Percentiles rank a stretch among this genome's conserved stretches.
These are phyloP conservation scores for Perizoma affinitatum DNA, from an alignment of 2,888 invertebrate species.

Conservation along the genomic window DNA sequence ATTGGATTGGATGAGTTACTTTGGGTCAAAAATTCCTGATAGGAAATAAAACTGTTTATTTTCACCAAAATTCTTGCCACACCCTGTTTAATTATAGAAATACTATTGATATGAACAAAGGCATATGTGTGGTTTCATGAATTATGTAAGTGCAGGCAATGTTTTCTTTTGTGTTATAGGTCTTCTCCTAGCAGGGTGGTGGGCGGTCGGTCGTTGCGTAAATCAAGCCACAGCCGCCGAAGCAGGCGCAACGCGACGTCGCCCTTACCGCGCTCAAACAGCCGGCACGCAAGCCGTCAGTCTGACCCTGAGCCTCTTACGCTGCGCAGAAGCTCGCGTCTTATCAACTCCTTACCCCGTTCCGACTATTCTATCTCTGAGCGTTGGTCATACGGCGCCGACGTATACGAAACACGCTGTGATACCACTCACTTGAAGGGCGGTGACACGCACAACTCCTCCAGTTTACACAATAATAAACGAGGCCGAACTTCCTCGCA, in stretches of 20 bases:
- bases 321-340: slow-evolving; percentile 78
- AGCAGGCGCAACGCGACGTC: slow-evolving; percentile 72
- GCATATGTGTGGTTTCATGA: background rate
- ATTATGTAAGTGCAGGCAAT: slow-evolving; percentile 7
- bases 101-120: too few species aligned
- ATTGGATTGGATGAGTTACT: too few species aligned
- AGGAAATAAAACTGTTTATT: too few species aligned
- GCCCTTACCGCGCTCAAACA: slow-evolving; percentile 67
- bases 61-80: too few species aligned
- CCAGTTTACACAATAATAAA: slow-evolving; percentile 60
- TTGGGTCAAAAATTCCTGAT: too few species aligned
- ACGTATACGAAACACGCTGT: slow-evolving; percentile 81
- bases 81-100: too few species aligned
- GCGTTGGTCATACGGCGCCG: slow-evolving; percentile 83
- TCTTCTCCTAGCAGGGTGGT: slow-evolving; percentile 85
- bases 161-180: slow-evolving; percentile 53
- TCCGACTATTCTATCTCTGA: slow-evolving; percentile 84
- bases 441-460: slow-evolving; percentile 64
- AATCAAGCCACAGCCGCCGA: slow-evolving; percentile 71
- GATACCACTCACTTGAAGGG: slow-evolving; percentile 65
- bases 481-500: slow-evolving; percentile 72
- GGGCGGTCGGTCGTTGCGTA: slow-evolving; percentile 83
- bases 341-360: slow-evolving; percentile 74
- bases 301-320: slow-evolving; percentile 71
- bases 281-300: slow-evolving; percentile 61